These are phyloP conservation scores for Xylota sylvarum DNA, from an alignment of 2,888 invertebrate species.

Conservation along the genomic window DNA sequence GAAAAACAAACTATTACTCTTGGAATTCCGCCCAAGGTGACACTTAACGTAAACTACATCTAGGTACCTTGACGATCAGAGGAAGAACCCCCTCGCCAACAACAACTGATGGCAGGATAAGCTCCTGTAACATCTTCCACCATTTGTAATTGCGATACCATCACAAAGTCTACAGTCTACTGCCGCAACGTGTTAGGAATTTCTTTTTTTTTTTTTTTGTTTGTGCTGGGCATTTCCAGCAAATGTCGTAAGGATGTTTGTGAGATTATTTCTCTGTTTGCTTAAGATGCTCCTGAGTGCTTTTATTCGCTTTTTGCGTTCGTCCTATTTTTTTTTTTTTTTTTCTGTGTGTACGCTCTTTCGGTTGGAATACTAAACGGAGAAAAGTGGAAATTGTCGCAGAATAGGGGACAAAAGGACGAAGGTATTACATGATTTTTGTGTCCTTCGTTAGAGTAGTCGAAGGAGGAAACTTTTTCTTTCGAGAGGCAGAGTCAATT, in stretches of 20 bases:
- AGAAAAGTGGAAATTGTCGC: constrained; percentile 1
- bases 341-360: neutral
- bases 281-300: constrained; percentile 26
- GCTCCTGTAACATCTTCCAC: constrained; percentile 9
- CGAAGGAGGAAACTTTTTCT: neutral
- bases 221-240: neutral
- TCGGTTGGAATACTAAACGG: constrained; percentile 6
- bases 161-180: constrained; percentile 6
- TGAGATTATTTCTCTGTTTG: constrained; percentile 50
- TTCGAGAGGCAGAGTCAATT: neutral
- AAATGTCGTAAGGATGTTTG: constrained; percentile 45
- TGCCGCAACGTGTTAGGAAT: constrained; percentile 33
- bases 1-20: neutral
- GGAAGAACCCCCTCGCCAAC: neutral
- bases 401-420: neutral
- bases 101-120: neutral
- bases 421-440: neutral
- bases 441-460: neutral
- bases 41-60: constrained; percentile 9
- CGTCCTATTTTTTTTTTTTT: neutral
- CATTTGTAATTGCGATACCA: constrained; percentile 38
- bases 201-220: neutral
- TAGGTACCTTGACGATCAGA: neutral
- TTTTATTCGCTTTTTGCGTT: constrained; percentile 7
- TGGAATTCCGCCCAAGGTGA: constrained; percentile 9